Evolutionary conservation across 2,888 invertebrate genomes (phyloP).

Genomic region (Congeria kusceri): DNA sequence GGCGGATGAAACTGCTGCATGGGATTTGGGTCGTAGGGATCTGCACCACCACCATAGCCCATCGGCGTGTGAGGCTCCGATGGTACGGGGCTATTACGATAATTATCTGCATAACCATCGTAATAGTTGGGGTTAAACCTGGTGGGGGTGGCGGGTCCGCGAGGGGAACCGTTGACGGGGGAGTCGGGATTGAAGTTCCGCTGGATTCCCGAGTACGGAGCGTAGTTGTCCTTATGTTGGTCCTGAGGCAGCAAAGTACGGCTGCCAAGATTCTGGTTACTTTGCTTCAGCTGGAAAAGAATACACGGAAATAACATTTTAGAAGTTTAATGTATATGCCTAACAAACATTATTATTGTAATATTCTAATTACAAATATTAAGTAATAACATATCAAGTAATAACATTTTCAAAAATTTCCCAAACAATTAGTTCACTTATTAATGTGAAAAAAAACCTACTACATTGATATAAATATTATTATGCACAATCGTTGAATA

Average conservation of each 20-base stretch:
- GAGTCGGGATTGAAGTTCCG: conserved; percentile 58
- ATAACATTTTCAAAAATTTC: no score
- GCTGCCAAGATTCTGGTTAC: conserved; percentile 50
- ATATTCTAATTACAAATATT: no score
- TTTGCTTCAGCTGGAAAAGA: conserved; percentile 51
- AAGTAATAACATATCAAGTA: no score
- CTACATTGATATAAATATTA: no score
- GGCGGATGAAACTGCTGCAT: conserved; percentile 55
- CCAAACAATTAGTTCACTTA: no score
- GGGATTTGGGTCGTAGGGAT: conserved; percentile 55
- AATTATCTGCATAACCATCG: conserved; percentile 65
- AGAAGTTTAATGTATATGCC: no score
- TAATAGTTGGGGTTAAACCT: conserved; percentile 72
- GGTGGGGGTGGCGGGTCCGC: conserved; percentile 67
- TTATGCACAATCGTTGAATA: no score
- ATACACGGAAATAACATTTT: background rate
- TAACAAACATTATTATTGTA: no score
- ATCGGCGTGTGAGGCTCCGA: conserved; percentile 45
- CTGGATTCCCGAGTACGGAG: conserved; percentile 67
- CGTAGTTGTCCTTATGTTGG: conserved; percentile 72
- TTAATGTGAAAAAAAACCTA: no score
- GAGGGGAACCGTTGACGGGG: conserved; percentile 62
- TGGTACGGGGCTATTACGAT: conserved; percentile 54
- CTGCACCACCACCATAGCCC: conserved; percentile 50
- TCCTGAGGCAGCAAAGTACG: conserved; percentile 61